phyloP scores from a whole-genome alignment of 2,113 vertebrate species.

The Tragelaphus scriptus region DNA sequence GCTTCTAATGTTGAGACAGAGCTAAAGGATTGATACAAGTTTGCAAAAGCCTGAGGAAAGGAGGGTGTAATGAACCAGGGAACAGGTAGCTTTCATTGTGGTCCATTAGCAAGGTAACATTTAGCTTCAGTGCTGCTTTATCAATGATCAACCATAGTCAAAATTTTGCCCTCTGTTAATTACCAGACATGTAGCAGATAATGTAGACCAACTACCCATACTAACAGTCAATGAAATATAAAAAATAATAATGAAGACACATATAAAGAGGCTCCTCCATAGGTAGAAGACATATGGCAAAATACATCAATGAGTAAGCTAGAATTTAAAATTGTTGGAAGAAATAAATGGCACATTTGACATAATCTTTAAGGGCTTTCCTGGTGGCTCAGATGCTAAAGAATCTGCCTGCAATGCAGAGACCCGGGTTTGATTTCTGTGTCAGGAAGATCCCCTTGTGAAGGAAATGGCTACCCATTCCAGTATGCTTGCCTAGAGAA shows the following conservation, averaged over 20 bases:
- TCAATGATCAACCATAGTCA: not conserved
- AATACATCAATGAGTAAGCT: not conserved
- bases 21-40: not conserved
- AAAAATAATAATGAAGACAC: not conserved
- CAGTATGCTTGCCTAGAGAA: not conserved
- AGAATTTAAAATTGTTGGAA: not conserved
- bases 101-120: not conserved
- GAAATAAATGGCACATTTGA: not conserved
- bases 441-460: not conserved
- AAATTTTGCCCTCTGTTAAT: not conserved
- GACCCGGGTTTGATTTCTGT: accelerated
- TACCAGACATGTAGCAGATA: not conserved
- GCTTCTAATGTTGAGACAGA: not conserved
- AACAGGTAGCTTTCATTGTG: not conserved
- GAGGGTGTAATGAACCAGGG: not conserved
- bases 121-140: not conserved
- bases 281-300: not conserved
- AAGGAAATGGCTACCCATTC: not conserved
- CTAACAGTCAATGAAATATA: accelerated
- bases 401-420: not conserved
- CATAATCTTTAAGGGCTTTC: not conserved
- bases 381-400: not conserved
- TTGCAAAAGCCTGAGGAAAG: not conserved
- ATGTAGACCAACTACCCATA: not conserved
- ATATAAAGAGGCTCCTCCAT: not conserved